A percentile compares a stretch with the other conserved stretches of the same genome.
Conservation (phyloP, 2,113 vertebrate genomes). For the Anser cygnoides region DNA sequence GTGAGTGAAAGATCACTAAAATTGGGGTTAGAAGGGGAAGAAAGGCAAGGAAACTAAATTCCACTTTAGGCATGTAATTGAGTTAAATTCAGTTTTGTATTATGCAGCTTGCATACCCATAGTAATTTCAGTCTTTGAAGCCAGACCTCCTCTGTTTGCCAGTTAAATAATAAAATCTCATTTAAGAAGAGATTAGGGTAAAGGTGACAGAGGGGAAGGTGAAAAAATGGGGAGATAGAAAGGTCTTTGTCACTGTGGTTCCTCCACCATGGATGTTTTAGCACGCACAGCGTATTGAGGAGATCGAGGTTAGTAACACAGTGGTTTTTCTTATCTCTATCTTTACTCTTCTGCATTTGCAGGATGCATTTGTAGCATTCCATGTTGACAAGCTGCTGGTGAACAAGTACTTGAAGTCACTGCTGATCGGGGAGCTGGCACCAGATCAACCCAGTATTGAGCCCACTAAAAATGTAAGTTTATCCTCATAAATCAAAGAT, state of each 20-base stretch:
- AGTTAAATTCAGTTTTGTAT: not conserved
- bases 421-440: slow-evolving; percentile 82
- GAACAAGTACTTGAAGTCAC: slow-evolving; percentile 75
- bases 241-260: not conserved
- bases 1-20: not conserved
- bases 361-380: slow-evolving; percentile 84
- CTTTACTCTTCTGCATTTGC: not conserved
- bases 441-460: slow-evolving; percentile 79
- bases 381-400: slow-evolving; percentile 78
- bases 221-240: not conserved
- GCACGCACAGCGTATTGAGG: too few species aligned
- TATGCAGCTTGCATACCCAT: not conserved
- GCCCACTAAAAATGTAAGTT: slow-evolving; percentile 82
- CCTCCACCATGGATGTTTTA: not conserved
- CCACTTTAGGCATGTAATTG: fast-evolving
- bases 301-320: fast-evolving
- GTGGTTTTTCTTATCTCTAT: not conserved
- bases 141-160: not conserved
- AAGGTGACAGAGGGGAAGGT: not conserved
- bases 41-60: not conserved
- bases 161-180: not conserved
- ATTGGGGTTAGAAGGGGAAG: not conserved
- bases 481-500: not conserved
- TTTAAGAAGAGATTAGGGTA: not conserved
- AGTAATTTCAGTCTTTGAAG: not conserved